phyloP scores from a whole-genome alignment of 2,797 vertebrate genomes.

The Thamnophis elegans region DNA sequence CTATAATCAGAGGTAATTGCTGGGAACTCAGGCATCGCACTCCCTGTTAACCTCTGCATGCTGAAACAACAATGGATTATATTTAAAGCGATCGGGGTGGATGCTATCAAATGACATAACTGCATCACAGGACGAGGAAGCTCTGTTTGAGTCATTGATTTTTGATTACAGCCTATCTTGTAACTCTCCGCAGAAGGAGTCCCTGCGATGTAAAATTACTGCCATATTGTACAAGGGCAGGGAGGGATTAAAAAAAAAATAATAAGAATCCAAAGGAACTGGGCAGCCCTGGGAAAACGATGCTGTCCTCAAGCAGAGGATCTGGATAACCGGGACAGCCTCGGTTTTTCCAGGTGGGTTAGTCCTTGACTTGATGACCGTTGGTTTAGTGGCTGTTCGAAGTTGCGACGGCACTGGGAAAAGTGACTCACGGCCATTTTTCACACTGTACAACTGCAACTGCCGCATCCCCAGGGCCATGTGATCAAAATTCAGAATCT shows the following conservation, averaged over 20 bases:
- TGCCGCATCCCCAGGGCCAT: no score
- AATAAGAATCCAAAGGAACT: conserved; percentile 1
- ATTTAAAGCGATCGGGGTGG: conserved; percentile 93
- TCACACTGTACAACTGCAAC: no score
- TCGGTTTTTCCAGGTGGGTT: no score
- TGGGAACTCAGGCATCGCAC: conserved; percentile 81
- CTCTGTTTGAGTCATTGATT: conserved; percentile 84
- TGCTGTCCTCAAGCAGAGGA: background rate
- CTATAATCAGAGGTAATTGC: conserved; percentile 97
- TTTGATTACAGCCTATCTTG: conserved; percentile 87
- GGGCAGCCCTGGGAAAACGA: background rate
- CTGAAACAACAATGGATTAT: conserved; percentile 90
- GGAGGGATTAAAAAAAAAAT: conserved; percentile 11
- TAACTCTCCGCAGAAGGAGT: conserved; percentile 70
- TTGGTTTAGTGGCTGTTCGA: no score
- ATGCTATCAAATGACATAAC: conserved; percentile 96
- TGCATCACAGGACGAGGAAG: conserved; percentile 63
- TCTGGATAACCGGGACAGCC: background rate
- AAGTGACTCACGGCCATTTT: no score
- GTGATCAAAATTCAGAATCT: no score
- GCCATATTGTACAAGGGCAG: conserved; percentile 34
- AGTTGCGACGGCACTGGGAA: no score
- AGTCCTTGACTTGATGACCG: no score
- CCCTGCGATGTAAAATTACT: conserved; percentile 50
- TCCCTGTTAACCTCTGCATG: conserved; percentile 84